Conservation (phyloP, 2,797 vertebrate species). For the Intellagama lesueurii region DNA sequence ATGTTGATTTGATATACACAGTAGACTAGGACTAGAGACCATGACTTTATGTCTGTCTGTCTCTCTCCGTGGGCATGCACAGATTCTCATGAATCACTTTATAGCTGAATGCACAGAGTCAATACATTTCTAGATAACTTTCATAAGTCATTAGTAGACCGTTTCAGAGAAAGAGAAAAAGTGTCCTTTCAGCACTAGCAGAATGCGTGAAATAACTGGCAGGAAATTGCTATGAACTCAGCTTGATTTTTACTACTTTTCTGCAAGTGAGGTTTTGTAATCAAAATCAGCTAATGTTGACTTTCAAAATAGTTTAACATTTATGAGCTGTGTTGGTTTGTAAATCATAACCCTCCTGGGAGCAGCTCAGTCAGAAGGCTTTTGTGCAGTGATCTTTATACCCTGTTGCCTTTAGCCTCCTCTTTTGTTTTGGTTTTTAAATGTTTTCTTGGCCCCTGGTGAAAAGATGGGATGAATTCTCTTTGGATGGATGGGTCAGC, state of each 20-base stretch:
- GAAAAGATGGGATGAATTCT: conserved; percentile 35
- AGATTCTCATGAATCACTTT: conserved; percentile 5
- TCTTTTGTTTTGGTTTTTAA: conserved; percentile 21
- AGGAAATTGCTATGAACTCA: conserved; percentile 8
- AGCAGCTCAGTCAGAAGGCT: conserved; percentile 16
- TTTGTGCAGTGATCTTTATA: conserved; percentile 41
- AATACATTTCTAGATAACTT: conserved; percentile 10
- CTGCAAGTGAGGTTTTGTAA: conserved; percentile 6
- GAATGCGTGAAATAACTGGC: conserved; percentile 28
- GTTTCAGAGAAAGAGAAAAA: background rate
- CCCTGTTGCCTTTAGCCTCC: conserved; percentile 3
- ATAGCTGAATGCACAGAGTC: background rate
- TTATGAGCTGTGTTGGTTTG: conserved; percentile 29
- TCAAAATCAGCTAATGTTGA: conserved; percentile 24
- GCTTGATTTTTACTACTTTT: conserved; percentile 39
- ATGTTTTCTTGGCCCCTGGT: conserved; percentile 27
- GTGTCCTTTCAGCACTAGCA: conserved; percentile 11
- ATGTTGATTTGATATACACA: background rate
- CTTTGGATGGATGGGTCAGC: conserved; percentile 9
- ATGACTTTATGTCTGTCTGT: background rate
- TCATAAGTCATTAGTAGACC: background rate
- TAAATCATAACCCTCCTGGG: conserved; percentile 3
- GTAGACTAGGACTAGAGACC: background rate
- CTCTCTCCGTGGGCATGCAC: background rate
- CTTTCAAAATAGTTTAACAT: conserved; percentile 33